phyloP scores from a whole-genome alignment of 2,888 invertebrate genomes.

The Uloborus plumipes region DNA sequence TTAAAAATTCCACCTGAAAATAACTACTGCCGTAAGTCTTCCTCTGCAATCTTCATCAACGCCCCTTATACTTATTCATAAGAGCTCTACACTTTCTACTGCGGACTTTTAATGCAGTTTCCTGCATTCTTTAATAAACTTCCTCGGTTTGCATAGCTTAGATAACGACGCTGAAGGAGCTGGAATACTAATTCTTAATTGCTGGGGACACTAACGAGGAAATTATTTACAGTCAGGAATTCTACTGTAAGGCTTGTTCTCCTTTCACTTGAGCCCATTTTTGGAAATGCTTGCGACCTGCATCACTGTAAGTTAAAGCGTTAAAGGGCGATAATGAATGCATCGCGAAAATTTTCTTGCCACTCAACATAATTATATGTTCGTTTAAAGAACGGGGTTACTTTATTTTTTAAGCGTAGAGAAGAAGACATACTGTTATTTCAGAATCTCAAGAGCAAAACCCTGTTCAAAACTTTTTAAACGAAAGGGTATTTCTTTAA shows the following conservation, averaged over 20 bases:
- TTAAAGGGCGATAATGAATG: slow-evolving; percentile 16
- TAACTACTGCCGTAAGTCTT: too few species aligned
- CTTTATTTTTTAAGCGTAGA: too few species aligned
- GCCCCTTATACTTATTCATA: not conserved
- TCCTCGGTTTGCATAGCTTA: not conserved
- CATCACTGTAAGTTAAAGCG: too few species aligned
- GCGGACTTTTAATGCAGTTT: slow-evolving; percentile 8
- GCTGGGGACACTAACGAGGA: slow-evolving; percentile 32
- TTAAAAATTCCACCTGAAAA: too few species aligned
- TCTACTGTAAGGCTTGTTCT: not conserved
- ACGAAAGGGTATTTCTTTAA: too few species aligned
- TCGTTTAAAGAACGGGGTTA: too few species aligned
- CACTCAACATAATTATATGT: too few species aligned
- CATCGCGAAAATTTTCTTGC: slow-evolving; percentile 1
- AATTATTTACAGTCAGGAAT: slow-evolving; percentile 49
- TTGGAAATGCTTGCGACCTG: not conserved
- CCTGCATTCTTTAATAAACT: slow-evolving; percentile 24
- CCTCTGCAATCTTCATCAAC: too few species aligned
- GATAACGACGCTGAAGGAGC: slow-evolving; percentile 5
- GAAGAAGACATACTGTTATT: too few species aligned
- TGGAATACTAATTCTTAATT: slow-evolving; percentile 34
- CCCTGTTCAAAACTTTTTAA: too few species aligned
- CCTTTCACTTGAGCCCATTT: slow-evolving; percentile 6
- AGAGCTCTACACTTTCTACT: slow-evolving; percentile 6
- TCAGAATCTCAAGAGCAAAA: too few species aligned